Percentiles rank a stretch among this genome's conserved stretches.
Conservation (phyloP, 1,140 invertebrate species). For the Diabrotica undecimpunctata region DNA sequence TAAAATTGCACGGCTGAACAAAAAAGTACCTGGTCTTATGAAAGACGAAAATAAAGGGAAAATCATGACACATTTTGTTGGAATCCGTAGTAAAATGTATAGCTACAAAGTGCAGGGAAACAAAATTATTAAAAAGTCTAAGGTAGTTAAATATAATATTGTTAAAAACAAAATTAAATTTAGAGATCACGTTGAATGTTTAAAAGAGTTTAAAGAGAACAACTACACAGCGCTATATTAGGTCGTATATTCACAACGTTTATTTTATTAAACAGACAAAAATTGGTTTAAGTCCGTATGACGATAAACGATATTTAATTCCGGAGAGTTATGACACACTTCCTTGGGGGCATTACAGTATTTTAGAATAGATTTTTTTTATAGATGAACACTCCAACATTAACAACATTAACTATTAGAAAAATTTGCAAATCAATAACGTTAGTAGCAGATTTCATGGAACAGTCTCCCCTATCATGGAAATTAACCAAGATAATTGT, state of each 20-base stretch:
- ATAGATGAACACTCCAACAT: too few species aligned
- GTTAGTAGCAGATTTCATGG: too few species aligned
- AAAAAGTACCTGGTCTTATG: constrained; percentile 51
- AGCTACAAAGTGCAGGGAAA: too few species aligned
- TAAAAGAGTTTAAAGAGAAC: constrained; percentile 17
- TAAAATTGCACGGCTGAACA: constrained; percentile 43
- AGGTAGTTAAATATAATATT: too few species aligned
- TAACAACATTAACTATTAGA: too few species aligned
- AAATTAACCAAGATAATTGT: too few species aligned
- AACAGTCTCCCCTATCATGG: too few species aligned
- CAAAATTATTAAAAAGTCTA: too few species aligned
- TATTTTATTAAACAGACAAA: constrained; percentile 32
- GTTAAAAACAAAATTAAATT: constrained; percentile 22
- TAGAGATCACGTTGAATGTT: constrained; percentile 32
- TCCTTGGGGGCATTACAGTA: not conserved
- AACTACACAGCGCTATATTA: constrained; percentile 7
- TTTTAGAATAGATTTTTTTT: too few species aligned
- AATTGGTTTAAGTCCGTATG: constrained; percentile 21
- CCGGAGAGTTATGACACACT: not conserved
- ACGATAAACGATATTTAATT: constrained; percentile 24
- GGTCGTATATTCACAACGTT: constrained; percentile 26
- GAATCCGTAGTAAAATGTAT: too few species aligned
- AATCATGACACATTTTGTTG: constrained; percentile 37
- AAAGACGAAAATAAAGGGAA: constrained; percentile 44
- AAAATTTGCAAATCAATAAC: too few species aligned